Evolutionary conservation across 1,140 invertebrate species (phyloP).

Genomic region (Sitophilus oryzae): DNA sequence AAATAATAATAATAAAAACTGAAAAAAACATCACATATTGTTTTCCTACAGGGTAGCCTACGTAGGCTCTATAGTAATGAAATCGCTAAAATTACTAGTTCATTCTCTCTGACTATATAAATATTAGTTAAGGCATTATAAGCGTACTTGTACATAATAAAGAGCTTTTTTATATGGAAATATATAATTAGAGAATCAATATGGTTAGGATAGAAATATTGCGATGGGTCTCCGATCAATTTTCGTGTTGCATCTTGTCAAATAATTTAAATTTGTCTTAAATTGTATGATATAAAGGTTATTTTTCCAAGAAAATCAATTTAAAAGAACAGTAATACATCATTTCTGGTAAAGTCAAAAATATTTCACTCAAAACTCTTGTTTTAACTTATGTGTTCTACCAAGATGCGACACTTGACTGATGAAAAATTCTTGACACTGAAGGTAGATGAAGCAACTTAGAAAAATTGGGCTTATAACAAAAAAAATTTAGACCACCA

Average conservation of each 20-base stretch:
- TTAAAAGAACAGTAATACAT: no score
- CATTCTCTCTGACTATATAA: constrained; percentile 25
- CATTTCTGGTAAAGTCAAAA: no score
- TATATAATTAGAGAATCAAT: constrained; percentile 17
- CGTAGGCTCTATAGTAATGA: constrained; percentile 18
- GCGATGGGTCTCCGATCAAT: constrained; percentile 4
- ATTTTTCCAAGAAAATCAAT: no score
- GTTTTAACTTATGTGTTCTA: neutral
- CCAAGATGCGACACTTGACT: constrained; percentile 29
- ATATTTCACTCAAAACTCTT: no score
- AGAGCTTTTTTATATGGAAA: constrained; percentile 45
- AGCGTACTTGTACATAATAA: constrained; percentile 41
- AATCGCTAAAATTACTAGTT: constrained; percentile 1
- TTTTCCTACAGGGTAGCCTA: constrained; percentile 38
- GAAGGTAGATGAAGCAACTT: neutral
- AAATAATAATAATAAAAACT: constrained; percentile 13
- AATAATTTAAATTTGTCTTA: neutral
- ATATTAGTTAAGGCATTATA: constrained; percentile 28
- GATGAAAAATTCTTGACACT: constrained; percentile 2
- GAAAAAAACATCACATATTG: constrained; percentile 10
- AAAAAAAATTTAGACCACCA: no score
- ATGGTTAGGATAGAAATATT: constrained; percentile 21
- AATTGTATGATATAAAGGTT: neutral
- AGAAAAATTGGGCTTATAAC: constrained; percentile 22
- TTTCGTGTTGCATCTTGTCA: no score